Conservation (phyloP, 2,888 invertebrate genomes). For the Cloeon dipterum region DNA sequence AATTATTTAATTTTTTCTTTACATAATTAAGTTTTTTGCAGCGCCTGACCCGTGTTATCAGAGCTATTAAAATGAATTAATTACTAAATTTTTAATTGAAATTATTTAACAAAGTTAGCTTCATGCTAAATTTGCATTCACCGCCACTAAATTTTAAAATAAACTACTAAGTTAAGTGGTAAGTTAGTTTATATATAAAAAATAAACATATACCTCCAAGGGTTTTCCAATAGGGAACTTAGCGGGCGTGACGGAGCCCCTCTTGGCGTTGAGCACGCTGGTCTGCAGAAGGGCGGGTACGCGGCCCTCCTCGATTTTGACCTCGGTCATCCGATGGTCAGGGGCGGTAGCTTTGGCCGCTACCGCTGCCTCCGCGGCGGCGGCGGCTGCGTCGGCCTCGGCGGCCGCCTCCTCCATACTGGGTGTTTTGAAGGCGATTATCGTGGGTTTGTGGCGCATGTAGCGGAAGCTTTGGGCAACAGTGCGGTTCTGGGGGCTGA, state of each 20-base stretch:
- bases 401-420: conserved; percentile 4
- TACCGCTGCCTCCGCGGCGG: not conserved
- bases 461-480: conserved; percentile 69
- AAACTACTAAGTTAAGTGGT: too few relatives aligned
- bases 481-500: conserved; percentile 54
- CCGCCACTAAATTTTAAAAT: too few relatives aligned
- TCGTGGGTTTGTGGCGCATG: conserved; percentile 71
- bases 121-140: too few relatives aligned
- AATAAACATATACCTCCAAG: conserved; percentile 63
- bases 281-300: not conserved
- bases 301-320: not conserved
- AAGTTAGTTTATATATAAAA: too few relatives aligned
- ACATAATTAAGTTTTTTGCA: too few relatives aligned
- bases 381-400: not conserved
- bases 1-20: too few relatives aligned
- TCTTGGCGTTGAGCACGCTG: not conserved
- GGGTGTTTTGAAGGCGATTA: conserved; percentile 52
- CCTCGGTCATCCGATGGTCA: not conserved
- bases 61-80: too few relatives aligned
- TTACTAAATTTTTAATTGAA: too few relatives aligned
- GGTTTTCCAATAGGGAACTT: conserved; percentile 63
- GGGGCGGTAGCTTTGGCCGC: conserved; percentile 2
- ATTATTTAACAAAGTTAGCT: too few relatives aligned
- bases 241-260: conserved; percentile 15
- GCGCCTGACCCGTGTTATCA: too few relatives aligned